These are phyloP conservation scores for Catalaphyllia jardinei DNA, from an alignment of 64 coral and sea anemone species.

Conservation along the genomic window DNA sequence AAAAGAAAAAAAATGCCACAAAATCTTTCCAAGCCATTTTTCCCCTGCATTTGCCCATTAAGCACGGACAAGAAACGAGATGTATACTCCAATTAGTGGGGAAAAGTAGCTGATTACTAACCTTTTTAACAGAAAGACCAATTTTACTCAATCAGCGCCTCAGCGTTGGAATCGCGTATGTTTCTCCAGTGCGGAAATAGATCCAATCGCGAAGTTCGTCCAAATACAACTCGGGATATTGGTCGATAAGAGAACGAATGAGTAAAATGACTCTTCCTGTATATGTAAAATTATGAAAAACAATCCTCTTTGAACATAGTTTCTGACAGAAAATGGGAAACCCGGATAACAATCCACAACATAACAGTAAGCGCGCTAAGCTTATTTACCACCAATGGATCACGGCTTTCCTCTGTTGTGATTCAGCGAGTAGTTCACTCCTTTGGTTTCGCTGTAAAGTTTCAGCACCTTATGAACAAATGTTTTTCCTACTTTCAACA, in stretches of 20 bases:
- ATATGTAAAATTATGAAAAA: neutral
- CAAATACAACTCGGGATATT: slow-evolving; percentile 32
- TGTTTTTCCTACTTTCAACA: slow-evolving; percentile 53
- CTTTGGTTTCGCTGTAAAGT: slow-evolving; percentile 39
- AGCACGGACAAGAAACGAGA: neutral
- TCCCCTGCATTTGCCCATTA: neutral
- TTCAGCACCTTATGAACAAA: slow-evolving; percentile 46
- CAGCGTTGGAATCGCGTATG: neutral
- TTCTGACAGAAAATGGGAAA: neutral
- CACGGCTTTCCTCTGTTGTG: neutral
- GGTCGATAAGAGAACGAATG: slow-evolving; percentile 5
- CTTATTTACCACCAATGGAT: slow-evolving; percentile 9
- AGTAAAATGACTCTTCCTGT: slow-evolving; percentile 36
- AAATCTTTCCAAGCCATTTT: neutral
- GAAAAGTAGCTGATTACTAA: neutral
- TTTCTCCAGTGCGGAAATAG: slow-evolving; percentile 2
- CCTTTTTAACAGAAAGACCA: neutral
- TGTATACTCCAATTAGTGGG: neutral
- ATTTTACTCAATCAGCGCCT: neutral
- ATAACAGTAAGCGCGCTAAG: neutral
- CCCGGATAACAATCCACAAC: neutral
- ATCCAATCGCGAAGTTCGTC: slow-evolving; percentile 24
- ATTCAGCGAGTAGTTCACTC: slow-evolving; percentile 31
- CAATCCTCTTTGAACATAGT: neutral
- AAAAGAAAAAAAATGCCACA: neutral